Evolutionary conservation across 2,113 vertebrate genomes (phyloP).

Genomic region (Pteruthius melanotis): DNA sequence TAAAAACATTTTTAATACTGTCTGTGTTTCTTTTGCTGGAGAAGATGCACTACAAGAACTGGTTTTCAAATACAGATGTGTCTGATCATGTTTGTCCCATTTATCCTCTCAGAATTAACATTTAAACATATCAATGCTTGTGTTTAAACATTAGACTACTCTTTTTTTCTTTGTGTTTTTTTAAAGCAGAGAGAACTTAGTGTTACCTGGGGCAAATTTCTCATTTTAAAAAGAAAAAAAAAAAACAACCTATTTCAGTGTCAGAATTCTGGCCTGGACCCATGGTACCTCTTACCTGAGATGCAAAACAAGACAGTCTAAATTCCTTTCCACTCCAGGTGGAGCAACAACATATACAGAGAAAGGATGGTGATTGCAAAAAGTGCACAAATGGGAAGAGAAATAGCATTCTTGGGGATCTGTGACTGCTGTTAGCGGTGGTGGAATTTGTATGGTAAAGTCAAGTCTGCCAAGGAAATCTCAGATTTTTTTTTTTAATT

Average conservation of each 20-base stretch:
- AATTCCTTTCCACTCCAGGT: constrained; percentile 44
- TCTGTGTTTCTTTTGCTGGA: background rate
- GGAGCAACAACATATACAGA: background rate
- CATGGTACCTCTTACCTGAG: background rate
- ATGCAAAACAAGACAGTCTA: background rate
- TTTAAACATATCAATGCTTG: background rate
- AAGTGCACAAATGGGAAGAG: background rate
- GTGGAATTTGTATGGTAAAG: constrained; percentile 10
- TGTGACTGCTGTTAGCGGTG: background rate
- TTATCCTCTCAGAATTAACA: background rate
- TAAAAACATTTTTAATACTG: background rate
- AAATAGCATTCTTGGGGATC: background rate
- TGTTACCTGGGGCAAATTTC: background rate
- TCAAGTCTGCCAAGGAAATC: background rate
- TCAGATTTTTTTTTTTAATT: constrained; percentile 32
- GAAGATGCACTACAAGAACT: background rate
- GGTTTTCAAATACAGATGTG: background rate
- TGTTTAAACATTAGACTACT: background rate
- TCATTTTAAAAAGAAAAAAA: background rate
- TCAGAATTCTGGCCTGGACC: background rate
- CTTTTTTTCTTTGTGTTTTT: background rate
- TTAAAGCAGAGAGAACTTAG: background rate
- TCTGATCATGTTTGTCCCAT: background rate
- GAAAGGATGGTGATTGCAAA: background rate
- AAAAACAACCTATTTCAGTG: background rate